These are phyloP conservation scores for Heliconius aoede DNA, from an alignment of 2,888 invertebrate species.

Conservation along the genomic window DNA sequence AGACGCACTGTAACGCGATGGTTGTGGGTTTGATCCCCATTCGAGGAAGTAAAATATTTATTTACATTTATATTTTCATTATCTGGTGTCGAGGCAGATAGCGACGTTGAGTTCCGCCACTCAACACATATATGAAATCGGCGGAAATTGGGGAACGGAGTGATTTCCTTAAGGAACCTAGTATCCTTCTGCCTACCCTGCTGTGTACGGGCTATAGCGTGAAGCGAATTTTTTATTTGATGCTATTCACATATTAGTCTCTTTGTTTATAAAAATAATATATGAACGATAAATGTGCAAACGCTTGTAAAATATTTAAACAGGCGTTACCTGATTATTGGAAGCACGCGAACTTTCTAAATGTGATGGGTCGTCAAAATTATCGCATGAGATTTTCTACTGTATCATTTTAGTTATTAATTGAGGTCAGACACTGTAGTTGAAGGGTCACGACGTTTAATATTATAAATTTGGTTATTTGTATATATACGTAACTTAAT, in stretches of 20 bases:
- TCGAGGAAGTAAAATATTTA: too few relatives aligned
- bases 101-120: neutral
- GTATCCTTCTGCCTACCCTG: neutral
- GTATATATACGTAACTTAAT: neutral
- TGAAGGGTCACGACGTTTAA: slow-evolving; percentile 33
- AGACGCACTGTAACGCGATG: too few relatives aligned
- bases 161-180: neutral
- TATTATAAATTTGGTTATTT: neutral
- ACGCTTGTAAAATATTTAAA: slow-evolving; percentile 61
- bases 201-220: neutral
- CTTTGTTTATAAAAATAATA: neutral
- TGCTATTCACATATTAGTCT: too few relatives aligned
- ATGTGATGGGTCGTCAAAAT: slow-evolving; percentile 73
- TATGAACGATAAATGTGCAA: slow-evolving; percentile 20
- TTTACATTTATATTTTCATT: too few relatives aligned
- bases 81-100: too few relatives aligned
- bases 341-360: slow-evolving; percentile 77
- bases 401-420: slow-evolving; percentile 49
- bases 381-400: slow-evolving; percentile 75
- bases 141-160: too few relatives aligned
- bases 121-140: neutral
- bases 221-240: neutral
- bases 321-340: slow-evolving; percentile 67
- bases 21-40: too few relatives aligned
- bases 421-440: slow-evolving; percentile 36